These are phyloP conservation scores for Pollenia angustigena DNA, from an alignment of 2,888 invertebrate genomes.

Conservation along the genomic window DNA sequence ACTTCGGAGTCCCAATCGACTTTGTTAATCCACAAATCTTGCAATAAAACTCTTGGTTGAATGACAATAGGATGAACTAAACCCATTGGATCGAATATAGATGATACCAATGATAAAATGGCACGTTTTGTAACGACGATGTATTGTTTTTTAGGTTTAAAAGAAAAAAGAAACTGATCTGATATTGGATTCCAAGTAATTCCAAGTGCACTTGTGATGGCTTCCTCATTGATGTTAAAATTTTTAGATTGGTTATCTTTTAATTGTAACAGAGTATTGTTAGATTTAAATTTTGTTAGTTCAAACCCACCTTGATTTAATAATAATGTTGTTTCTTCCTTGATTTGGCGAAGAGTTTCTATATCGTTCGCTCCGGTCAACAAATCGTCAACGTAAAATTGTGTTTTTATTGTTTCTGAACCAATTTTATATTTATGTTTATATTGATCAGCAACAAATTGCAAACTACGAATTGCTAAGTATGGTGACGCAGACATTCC, in stretches of 20 bases:
- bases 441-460: constrained; percentile 64
- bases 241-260: too few relatives aligned
- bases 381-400: constrained; percentile 69
- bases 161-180: too few relatives aligned
- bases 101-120: constrained; percentile 56
- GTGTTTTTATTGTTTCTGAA: constrained; percentile 14
- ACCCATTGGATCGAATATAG: constrained; percentile 49
- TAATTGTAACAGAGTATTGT: too few relatives aligned
- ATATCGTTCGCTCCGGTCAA: constrained; percentile 64
- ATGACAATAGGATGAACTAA: constrained; percentile 60
- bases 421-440: constrained; percentile 48
- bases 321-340: constrained; percentile 44
- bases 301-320: constrained; percentile 39
- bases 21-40: constrained; percentile 44
- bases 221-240: too few relatives aligned
- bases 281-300: constrained; percentile 29
- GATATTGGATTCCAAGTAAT: too few relatives aligned
- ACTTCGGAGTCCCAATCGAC: constrained; percentile 22
- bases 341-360: constrained; percentile 34
- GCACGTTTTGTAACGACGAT: constrained; percentile 4
- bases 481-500: constrained; percentile 68
- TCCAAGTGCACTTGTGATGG: too few relatives aligned
- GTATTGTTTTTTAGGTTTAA: neutral
- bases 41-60: constrained; percentile 59
- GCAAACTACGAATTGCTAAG: constrained; percentile 60